These are phyloP conservation scores for Anthoscopus minutus DNA, from an alignment of 2,113 vertebrate species.

Conservation along the genomic window DNA sequence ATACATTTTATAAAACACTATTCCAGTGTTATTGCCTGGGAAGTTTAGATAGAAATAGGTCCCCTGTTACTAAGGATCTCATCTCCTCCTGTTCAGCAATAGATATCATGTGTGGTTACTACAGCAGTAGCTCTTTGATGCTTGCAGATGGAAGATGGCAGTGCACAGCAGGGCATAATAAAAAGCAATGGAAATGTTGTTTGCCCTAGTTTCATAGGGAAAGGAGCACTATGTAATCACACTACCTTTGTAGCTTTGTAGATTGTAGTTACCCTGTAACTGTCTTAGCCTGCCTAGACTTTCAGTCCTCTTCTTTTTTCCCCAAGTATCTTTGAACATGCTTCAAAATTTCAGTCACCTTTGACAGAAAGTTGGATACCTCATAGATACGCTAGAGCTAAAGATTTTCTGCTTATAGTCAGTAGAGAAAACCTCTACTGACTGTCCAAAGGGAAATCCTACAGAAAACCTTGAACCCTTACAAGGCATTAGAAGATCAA, in stretches of 20 bases:
- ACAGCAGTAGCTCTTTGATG: slow-evolving; percentile 11
- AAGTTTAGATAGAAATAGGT: not conserved
- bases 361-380: not conserved
- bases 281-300: not conserved
- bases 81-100: not conserved
- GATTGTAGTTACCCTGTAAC: not conserved
- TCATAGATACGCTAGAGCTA: not conserved
- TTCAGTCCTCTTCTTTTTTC: not conserved
- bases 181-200: not conserved
- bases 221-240: not conserved
- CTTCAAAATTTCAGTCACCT: not conserved
- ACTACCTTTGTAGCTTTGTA: not conserved
- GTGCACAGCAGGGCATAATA: slow-evolving; percentile 18
- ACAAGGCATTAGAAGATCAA: not conserved
- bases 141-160: slow-evolving; percentile 5
- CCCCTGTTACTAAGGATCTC: not conserved
- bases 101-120: not conserved
- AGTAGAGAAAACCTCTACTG: not conserved
- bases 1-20: not conserved
- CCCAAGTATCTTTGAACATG: not conserved
- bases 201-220: slow-evolving; percentile 4
- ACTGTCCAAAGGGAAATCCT: not conserved
- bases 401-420: not conserved
- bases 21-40: not conserved
- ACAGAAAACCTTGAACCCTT: not conserved